phyloP scores from a whole-genome alignment of 2,888 invertebrate genomes.

The Eupithecia exiguata region DNA sequence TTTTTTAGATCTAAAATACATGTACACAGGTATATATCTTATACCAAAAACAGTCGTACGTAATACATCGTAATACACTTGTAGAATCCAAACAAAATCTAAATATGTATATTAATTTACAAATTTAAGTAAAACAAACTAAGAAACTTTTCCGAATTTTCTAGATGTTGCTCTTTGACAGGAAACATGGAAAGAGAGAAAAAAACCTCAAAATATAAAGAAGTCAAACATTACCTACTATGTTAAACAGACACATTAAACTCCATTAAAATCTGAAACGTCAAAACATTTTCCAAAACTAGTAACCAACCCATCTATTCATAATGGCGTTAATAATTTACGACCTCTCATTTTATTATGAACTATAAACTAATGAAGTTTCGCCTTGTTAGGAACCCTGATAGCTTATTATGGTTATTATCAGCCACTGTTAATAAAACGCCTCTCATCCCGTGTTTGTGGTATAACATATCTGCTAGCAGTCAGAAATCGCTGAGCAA shows the following conservation, averaged over 20 bases:
- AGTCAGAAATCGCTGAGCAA: constrained; percentile 18
- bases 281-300: background rate
- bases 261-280: too few relatives aligned
- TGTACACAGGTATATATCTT: too few relatives aligned
- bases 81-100: too few relatives aligned
- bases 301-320: constrained; percentile 11
- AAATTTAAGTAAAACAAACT: too few relatives aligned
- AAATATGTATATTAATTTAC: too few relatives aligned
- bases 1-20: too few relatives aligned
- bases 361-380: constrained; percentile 35
- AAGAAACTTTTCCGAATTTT: too few relatives aligned
- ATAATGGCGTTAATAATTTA: constrained; percentile 27
- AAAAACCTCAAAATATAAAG: background rate
- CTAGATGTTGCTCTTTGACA: background rate
- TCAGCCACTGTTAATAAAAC: constrained; percentile 40
- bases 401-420: constrained; percentile 14
- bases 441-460: constrained; percentile 36
- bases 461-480: constrained; percentile 32
- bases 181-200: background rate
- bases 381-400: constrained; percentile 31
- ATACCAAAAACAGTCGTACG: too few relatives aligned
- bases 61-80: too few relatives aligned
- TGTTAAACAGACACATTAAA: too few relatives aligned
- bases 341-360: constrained; percentile 20
- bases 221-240: too few relatives aligned